phyloP scores from a whole-genome alignment of 2,888 invertebrate species.

The Mimas tiliae region DNA sequence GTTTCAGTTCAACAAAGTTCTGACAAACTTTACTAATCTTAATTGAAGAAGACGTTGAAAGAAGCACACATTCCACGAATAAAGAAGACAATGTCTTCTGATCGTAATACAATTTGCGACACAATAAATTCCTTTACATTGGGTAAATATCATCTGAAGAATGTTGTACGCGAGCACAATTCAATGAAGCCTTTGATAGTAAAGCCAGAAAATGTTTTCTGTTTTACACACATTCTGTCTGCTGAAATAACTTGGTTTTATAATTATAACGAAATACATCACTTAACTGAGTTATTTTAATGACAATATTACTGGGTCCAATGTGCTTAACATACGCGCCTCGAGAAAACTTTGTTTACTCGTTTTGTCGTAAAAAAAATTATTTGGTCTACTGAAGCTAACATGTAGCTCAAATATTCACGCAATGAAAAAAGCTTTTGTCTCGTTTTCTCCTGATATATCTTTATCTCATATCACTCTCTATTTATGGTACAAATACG shows the following conservation, averaged over 20 bases:
- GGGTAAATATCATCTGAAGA: constrained; percentile 36
- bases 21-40: not conserved
- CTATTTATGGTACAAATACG: no score
- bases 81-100: constrained; percentile 13
- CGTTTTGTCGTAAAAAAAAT: no score
- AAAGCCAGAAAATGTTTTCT: constrained; percentile 39
- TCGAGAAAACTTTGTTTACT: no score
- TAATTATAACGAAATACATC: not conserved
- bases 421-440: no score
- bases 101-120: constrained; percentile 33
- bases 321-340: no score
- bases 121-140: constrained; percentile 42
- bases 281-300: no score
- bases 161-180: constrained; percentile 33
- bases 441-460: no score
- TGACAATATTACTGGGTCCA: no score
- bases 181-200: constrained; percentile 44
- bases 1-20: not conserved
- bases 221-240: not conserved
- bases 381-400: no score
- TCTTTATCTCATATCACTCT: no score
- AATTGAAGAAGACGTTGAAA: not conserved
- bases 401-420: no score
- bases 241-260: not conserved
- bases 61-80: constrained; percentile 1